These are phyloP conservation scores for human DNA, from an alignment of 2,113 vertebrate genomes.

Conservation along the genomic window GRCh38 chr13:83950501-83951000, in stretches of 20 bases:
- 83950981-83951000: background rate
- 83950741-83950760: background rate
- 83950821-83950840: background rate
- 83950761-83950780: background rate
- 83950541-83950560: background rate
- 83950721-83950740: background rate
- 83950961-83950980: background rate
- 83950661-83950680: background rate
- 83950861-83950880: background rate
- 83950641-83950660: background rate
- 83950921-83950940: background rate
- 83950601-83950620: background rate
- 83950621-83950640: background rate
- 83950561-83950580: background rate
- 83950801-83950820: background rate
- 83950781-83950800: background rate
- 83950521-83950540: background rate
- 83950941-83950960: background rate
- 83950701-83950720: background rate
- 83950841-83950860: background rate
- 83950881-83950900: background rate
- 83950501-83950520: background rate
- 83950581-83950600: background rate
- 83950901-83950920: background rate
- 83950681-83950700: background rate